phyloP scores from a whole-genome alignment of 64 coral and sea anemone genomes.

The Catalaphyllia jardinei region DNA sequence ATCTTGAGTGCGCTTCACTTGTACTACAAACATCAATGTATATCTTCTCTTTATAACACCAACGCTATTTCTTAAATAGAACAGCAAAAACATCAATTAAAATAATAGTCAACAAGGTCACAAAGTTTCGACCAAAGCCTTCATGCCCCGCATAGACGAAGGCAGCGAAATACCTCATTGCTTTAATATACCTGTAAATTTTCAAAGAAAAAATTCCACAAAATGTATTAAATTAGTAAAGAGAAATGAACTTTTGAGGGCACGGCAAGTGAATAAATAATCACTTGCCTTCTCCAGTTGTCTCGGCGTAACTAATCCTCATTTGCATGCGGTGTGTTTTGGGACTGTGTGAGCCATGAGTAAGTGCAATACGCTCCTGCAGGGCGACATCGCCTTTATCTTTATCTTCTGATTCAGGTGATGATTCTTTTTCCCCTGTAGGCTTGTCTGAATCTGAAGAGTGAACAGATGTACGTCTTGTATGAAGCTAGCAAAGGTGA shows the following conservation, averaged over 20 bases:
- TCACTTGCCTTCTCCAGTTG: slow-evolving; percentile 56
- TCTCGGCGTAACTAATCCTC: slow-evolving; percentile 88
- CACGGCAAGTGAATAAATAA: not conserved
- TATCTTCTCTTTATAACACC: no score
- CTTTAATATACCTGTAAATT: no score
- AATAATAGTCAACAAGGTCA: no score
- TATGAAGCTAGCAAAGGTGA: not conserved
- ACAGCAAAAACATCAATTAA: no score
- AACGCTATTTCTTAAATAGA: no score
- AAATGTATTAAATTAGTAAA: not conserved
- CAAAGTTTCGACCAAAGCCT: no score
- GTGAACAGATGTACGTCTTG: not conserved
- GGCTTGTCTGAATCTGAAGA: not conserved
- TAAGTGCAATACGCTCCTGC: slow-evolving; percentile 33
- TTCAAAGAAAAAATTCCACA: no score
- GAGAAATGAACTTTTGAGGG: not conserved
- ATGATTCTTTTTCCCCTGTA: not conserved
- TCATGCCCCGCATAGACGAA: no score
- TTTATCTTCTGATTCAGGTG: slow-evolving; percentile 17
- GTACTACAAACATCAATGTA: no score
- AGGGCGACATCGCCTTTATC: slow-evolving; percentile 51
- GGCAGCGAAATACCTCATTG: no score
- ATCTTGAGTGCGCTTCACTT: no score
- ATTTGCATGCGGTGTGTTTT: slow-evolving; percentile 78
- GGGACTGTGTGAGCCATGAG: slow-evolving; percentile 61